Base-by-base conservation (phyloP, 2,888 invertebrate species). In the Tubulanus polymorphus region DNA sequence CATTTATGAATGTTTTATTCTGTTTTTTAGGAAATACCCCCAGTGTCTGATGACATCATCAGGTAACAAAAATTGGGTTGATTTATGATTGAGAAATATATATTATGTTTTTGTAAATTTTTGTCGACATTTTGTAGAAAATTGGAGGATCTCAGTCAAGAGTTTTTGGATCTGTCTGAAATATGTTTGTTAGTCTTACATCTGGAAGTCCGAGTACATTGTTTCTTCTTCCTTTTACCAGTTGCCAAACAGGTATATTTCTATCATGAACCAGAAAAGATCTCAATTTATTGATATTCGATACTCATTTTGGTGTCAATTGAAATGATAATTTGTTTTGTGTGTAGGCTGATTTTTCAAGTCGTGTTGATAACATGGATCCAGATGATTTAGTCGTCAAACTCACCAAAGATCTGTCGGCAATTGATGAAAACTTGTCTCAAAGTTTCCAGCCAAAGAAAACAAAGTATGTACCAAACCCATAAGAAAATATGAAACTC, bases 161-260 rank as follows among this genome's bases (percentile, higher is more conserved):
- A 90, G 62, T 93, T 92, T 75, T 89, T 92, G 73, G 91, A 93
- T 69, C 84, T 94, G 54, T 88, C 93, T 0, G 90, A 93, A 73
- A 93, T 90, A 53, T 94, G 94, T 72, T 83, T 96, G 57, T 82
- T 97, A 41, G 87, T 96, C 57, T 81, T 96, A 53, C 95, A 96
- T 83, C 83, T 96, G 66, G 96, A 97, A 84, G 90, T 91, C 67
- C 85, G 94, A 56, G 93, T 96, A 45, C 93, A 94, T 76, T 96
- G 95, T 80, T 95, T 96, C 82, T 92, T 92, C 82, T 93, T 93
- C 81, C 82, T 96, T 63, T 84, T 85, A 56, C 86, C 88, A 2
- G 79, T 84, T 37, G 81, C 83, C 25, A 76, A 77, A 60, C 77
- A 77, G 64, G 75, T 76, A 51, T 29, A 62, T 48, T 35, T 12